These are phyloP conservation scores for Tokudaia tokunoshimensis DNA, from an alignment of 2,797 vertebrate genomes.

Conservation along the genomic window DNA sequence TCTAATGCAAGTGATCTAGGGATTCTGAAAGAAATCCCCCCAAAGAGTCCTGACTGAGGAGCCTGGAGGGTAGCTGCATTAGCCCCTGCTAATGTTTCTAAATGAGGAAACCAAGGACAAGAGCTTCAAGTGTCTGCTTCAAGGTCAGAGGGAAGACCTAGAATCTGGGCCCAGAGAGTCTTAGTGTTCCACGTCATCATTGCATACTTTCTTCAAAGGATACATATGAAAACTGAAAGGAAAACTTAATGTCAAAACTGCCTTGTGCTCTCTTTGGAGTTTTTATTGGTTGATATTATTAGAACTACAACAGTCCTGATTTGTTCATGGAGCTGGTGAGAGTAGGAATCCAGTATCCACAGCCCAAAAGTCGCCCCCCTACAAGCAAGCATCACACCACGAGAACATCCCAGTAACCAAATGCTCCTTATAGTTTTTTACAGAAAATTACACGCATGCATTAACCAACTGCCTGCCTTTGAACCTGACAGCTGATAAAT, in stretches of 20 bases:
- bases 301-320: neutral
- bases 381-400: neutral
- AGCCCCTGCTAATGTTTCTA: neutral
- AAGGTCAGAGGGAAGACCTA: neutral
- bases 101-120: neutral
- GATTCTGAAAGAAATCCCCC: neutral
- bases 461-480: neutral
- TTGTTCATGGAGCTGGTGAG: neutral
- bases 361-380: neutral
- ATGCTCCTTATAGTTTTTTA: neutral
- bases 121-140: neutral
- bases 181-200: neutral
- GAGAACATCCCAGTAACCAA: neutral
- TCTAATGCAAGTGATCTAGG: neutral
- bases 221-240: neutral
- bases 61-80: neutral
- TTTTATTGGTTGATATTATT: neutral
- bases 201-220: neutral
- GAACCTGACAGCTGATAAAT: slow-evolving; percentile 16
- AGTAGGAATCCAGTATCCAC: neutral
- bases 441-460: neutral
- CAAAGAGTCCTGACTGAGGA: neutral
- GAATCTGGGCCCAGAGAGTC: neutral
- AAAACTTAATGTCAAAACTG: neutral
- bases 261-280: neutral